A percentile compares a stretch with the other conserved stretches of the same genome.
phyloP scores from a whole-genome alignment of 2,113 vertebrate species.

The Gallinago media region DNA sequence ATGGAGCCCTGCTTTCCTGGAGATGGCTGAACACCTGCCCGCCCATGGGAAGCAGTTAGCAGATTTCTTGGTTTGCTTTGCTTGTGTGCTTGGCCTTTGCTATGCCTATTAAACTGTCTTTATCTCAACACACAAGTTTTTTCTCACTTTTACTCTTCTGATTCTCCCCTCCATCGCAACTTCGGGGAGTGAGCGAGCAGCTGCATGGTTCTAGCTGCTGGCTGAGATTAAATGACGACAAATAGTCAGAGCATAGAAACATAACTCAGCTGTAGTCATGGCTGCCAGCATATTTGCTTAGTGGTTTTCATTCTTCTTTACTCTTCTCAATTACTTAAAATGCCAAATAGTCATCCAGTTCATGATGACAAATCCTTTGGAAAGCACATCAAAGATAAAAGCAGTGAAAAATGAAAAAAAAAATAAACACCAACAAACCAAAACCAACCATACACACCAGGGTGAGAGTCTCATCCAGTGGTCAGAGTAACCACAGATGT shows the following conservation, averaged over 20 bases:
- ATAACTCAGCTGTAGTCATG: background rate
- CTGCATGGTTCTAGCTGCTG: background rate
- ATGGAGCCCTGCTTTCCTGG: background rate
- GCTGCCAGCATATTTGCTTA: background rate
- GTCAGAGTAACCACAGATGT: background rate
- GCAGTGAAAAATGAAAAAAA: background rate
- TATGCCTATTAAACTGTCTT: background rate
- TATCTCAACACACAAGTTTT: background rate
- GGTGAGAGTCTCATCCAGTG: background rate
- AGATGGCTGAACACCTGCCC: background rate
- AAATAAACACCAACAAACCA: background rate
- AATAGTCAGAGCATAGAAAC: background rate
- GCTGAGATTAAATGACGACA: background rate
- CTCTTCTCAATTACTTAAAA: background rate
- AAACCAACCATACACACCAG: background rate
- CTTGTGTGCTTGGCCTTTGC: background rate
- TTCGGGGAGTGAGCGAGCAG: background rate
- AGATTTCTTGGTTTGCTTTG: background rate
- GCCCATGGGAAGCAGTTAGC: background rate
- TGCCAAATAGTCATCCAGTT: background rate
- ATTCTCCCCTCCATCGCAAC: background rate
- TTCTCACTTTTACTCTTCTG: background rate
- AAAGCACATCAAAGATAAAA: background rate
- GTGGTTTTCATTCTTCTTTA: background rate
- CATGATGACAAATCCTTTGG: background rate